These are phyloP conservation scores for Myrmecophaga tridactyla DNA, from an alignment of 2,113 vertebrate species.

Conservation along the genomic window DNA sequence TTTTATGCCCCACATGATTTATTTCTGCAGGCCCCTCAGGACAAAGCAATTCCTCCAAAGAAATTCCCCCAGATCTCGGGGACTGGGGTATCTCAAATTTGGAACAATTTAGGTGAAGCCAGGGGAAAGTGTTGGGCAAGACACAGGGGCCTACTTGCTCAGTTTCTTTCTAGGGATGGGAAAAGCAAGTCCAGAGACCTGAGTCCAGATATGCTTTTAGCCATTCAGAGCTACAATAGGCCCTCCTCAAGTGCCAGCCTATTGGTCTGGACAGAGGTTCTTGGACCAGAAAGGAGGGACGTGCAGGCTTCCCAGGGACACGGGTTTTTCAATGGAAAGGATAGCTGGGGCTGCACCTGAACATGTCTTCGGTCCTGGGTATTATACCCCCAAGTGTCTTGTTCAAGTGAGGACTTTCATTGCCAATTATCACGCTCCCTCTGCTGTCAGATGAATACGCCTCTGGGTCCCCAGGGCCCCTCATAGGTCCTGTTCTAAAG, in stretches of 20 bases:
- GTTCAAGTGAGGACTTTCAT: background rate
- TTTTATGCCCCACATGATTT: background rate
- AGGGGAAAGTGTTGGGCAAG: background rate
- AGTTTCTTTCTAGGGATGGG: background rate
- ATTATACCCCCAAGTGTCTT: background rate
- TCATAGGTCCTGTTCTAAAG: background rate
- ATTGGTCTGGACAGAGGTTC: background rate
- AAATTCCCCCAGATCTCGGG: background rate
- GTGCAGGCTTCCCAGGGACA: background rate
- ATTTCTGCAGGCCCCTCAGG: slow-evolving; percentile 7
- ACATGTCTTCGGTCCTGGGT: background rate
- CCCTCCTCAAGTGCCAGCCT: background rate
- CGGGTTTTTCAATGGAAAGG: background rate
- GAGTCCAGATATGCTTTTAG: background rate
- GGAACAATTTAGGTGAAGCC: background rate
- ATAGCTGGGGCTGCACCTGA: background rate
- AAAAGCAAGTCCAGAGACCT: background rate
- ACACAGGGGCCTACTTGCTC: background rate
- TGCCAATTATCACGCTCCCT: background rate
- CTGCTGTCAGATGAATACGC: background rate
- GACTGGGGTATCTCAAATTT: background rate
- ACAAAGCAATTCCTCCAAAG: slow-evolving; percentile 7
- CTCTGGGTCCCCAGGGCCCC: background rate
- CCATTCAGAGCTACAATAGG: background rate
- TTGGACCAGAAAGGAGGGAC: background rate